Percentiles rank a stretch among this genome's conserved stretches.
Evolutionary conservation across 2,888 invertebrate genomes (phyloP).

Genomic region (Hydriomena furcata): DNA sequence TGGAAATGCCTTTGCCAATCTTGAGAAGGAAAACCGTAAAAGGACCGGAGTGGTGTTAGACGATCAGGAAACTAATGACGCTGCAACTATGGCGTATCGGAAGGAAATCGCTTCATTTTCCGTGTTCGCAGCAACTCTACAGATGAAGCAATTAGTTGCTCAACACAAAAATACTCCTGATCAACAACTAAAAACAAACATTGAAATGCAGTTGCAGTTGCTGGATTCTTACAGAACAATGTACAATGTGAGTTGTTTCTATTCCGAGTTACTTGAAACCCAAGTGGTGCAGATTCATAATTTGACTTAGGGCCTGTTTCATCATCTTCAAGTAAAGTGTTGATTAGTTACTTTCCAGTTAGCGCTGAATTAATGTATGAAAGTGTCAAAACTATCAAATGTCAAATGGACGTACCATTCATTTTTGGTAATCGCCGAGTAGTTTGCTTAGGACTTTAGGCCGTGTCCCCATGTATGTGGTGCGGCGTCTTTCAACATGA

Average conservation of each 20-base stretch:
- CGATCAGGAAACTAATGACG: constrained; percentile 35
- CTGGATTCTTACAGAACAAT: constrained; percentile 45
- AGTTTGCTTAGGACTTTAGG: too few relatives aligned
- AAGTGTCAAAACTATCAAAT: too few relatives aligned
- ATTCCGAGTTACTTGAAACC: too few relatives aligned
- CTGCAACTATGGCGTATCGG: constrained; percentile 15
- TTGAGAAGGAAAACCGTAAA: constrained; percentile 39
- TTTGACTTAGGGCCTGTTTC: too few relatives aligned
- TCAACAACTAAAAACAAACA: background rate
- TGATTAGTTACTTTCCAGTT: too few relatives aligned
- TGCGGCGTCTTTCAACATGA: too few relatives aligned
- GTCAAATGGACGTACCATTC: too few relatives aligned
- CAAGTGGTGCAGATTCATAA: too few relatives aligned
- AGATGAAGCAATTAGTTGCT: constrained; percentile 38
- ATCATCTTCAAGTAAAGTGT: too few relatives aligned
- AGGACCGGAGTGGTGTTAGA: constrained; percentile 48
- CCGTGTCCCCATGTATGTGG: too few relatives aligned
- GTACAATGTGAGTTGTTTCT: constrained; percentile 48
- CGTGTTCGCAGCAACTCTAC: constrained; percentile 36
- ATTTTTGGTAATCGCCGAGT: too few relatives aligned
- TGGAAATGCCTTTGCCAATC: constrained; percentile 31
- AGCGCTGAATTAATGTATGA: too few relatives aligned
- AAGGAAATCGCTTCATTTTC: constrained; percentile 42
- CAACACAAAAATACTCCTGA: constrained; percentile 23
- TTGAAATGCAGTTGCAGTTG: constrained; percentile 32